Conservation (phyloP, 2,797 vertebrate species). For the Phaenicophaeus curvirostris region DNA sequence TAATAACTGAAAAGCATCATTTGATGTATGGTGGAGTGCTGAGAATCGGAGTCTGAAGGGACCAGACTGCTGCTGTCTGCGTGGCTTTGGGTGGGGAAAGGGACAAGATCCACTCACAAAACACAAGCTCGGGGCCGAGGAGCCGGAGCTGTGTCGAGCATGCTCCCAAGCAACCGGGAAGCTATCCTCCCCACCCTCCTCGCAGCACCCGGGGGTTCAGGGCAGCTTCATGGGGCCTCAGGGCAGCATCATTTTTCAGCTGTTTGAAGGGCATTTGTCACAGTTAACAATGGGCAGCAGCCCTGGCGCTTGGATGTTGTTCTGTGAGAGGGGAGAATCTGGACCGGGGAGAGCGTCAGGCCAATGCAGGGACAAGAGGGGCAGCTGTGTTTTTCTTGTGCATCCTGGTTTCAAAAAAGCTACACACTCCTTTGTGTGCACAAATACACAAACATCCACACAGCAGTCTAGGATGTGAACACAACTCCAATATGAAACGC, state of each 20-base stretch:
- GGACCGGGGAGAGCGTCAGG: background rate
- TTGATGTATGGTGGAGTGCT: slow-evolving; percentile 65
- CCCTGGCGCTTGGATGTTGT: background rate
- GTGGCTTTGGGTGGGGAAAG: background rate
- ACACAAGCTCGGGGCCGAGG: slow-evolving; percentile 52
- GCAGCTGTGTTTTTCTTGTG: background rate
- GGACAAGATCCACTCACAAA: slow-evolving; percentile 59
- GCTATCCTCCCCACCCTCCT: background rate
- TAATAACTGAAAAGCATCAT: slow-evolving; percentile 56
- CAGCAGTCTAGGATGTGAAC: background rate
- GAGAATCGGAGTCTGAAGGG: slow-evolving; percentile 83
- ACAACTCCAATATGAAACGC: accelerated
- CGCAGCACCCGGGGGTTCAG: background rate
- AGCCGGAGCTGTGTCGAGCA: background rate
- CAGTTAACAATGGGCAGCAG: background rate
- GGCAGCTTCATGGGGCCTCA: accelerated
- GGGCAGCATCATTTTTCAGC: background rate
- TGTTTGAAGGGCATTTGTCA: background rate
- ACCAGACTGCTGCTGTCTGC: slow-evolving; percentile 10
- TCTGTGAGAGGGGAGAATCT: background rate
- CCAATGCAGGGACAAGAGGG: background rate
- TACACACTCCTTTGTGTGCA: background rate
- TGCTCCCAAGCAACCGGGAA: background rate
- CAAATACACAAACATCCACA: slow-evolving; percentile 2
- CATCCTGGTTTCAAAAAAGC: slow-evolving; percentile 37